Percentiles rank a stretch among this genome's conserved stretches.
Evolutionary conservation across 2,888 invertebrate genomes (phyloP).

Genomic region (Hypsopygia costalis): DNA sequence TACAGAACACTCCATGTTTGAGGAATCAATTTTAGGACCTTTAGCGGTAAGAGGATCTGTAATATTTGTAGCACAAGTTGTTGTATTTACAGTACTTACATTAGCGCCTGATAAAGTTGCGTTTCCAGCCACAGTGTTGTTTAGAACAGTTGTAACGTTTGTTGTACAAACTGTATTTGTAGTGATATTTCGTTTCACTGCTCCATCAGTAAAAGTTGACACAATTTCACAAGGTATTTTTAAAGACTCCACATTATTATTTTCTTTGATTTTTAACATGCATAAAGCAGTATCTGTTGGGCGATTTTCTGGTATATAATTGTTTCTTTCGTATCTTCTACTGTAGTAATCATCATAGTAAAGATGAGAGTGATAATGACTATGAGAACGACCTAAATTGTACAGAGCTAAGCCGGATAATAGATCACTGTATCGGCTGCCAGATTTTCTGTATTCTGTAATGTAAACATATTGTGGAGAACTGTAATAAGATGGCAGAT

Average conservation of each 20-base stretch:
- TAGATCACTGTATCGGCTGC: conserved; percentile 58
- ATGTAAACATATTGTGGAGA: conserved; percentile 62
- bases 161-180: conserved; percentile 45
- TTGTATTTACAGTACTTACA: conserved; percentile 28
- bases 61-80: conserved; percentile 35
- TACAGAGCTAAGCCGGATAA: conserved; percentile 63
- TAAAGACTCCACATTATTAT: conserved; percentile 39
- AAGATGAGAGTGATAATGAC: conserved; percentile 51
- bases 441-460: conserved; percentile 57
- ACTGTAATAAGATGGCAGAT: conserved; percentile 37
- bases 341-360: conserved; percentile 66
- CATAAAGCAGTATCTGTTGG: conserved; percentile 50
- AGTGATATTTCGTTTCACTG: conserved; percentile 22
- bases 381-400: conserved; percentile 62
- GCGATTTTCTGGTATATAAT: conserved; percentile 21
- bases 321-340: conserved; percentile 36
- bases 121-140: neutral
- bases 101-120: conserved; percentile 6
- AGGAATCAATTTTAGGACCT: conserved; percentile 41
- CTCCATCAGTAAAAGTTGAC: conserved; percentile 61
- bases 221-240: conserved; percentile 72
- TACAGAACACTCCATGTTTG: conserved; percentile 50
- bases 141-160: conserved; percentile 20
- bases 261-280: conserved; percentile 52
- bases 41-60: conserved; percentile 52